phyloP scores from a whole-genome alignment of 2,888 invertebrate species.

The Trissoscelio sp. region DNA sequence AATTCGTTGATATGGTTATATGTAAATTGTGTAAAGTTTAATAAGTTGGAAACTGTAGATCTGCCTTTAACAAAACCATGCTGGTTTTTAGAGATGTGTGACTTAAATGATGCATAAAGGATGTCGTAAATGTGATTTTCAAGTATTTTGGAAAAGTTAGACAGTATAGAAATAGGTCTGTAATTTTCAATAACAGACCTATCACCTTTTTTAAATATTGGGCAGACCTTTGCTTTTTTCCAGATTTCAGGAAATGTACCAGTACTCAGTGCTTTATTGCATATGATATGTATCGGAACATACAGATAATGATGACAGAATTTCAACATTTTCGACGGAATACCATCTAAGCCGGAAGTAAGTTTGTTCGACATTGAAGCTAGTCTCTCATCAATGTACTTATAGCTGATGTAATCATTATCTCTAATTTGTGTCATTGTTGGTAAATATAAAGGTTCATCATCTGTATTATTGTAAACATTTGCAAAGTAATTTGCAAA shows the following conservation, averaged over 20 bases:
- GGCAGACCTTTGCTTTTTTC: background rate
- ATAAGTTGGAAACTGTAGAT: background rate
- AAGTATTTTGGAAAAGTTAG: background rate
- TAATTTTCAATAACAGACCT: background rate
- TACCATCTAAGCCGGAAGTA: background rate
- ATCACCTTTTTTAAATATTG: background rate
- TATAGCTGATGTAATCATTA: background rate
- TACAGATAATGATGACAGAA: background rate
- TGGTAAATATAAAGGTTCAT: background rate
- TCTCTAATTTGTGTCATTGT: background rate
- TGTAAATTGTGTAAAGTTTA: background rate
- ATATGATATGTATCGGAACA: too few relatives aligned
- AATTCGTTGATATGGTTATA: background rate
- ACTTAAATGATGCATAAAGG: background rate
- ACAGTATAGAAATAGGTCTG: background rate
- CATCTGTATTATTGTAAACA: too few relatives aligned
- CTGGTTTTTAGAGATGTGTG: background rate
- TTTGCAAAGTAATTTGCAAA: background rate
- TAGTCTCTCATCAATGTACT: background rate
- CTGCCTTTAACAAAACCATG: background rate
- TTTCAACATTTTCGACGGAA: background rate
- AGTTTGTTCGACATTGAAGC: background rate
- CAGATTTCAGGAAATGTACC: background rate
- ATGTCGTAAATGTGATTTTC: conserved; percentile 7
- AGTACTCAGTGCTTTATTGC: too few relatives aligned